A percentile compares a stretch with the other conserved stretches of the same genome.
These are phyloP conservation scores for Spilogale gracilis DNA, from an alignment of 2,113 vertebrate species.

Conservation along the genomic window DNA sequence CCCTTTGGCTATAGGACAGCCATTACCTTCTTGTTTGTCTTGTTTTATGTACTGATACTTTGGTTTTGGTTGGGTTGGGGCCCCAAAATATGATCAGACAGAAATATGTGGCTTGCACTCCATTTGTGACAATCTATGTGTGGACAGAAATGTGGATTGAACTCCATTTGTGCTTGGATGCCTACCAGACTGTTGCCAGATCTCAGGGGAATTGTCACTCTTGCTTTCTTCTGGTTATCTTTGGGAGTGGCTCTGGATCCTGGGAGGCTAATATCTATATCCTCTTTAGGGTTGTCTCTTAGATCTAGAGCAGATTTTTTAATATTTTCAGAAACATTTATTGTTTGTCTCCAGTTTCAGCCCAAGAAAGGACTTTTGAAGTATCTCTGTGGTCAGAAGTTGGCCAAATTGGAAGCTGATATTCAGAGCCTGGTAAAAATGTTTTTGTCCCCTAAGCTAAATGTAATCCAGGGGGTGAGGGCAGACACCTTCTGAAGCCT, in stretches of 20 bases:
- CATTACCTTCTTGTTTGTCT: background rate
- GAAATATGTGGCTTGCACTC: background rate
- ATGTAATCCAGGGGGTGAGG: background rate
- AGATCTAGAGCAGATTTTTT: background rate
- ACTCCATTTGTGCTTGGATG: background rate
- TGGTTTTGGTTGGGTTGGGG: background rate
- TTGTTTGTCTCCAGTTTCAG: background rate
- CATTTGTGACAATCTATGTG: background rate
- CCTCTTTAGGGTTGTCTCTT: background rate
- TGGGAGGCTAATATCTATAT: background rate
- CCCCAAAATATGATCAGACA: background rate
- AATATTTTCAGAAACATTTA: background rate
- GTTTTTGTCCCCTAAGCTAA: background rate
- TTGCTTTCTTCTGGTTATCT: background rate
- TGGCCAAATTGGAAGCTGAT: background rate
- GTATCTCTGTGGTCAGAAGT: background rate
- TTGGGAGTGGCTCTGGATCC: background rate
- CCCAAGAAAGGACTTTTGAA: background rate
- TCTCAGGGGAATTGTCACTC: background rate
- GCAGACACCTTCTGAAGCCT: background rate
- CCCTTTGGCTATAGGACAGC: background rate
- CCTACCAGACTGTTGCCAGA: background rate
- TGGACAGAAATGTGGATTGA: background rate
- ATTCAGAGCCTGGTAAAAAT: background rate
- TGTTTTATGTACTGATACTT: background rate